Evolutionary conservation across 2,113 vertebrate species (phyloP), one percentile per base, ranked within the genome.

Genomic region (Himantopus leucocephalus): DNA sequence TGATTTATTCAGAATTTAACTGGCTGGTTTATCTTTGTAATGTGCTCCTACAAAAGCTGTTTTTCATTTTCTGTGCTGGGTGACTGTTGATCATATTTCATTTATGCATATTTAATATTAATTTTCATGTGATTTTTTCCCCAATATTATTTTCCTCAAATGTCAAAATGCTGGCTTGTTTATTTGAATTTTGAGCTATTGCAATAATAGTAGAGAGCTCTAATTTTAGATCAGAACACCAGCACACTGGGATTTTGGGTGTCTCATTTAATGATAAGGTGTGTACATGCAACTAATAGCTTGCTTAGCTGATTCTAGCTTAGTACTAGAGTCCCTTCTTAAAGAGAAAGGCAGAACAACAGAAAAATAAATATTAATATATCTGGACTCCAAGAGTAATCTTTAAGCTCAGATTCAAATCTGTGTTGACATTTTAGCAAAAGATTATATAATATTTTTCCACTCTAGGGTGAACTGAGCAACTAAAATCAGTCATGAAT

Each of bases 1-100:
- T 94, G 94, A 97, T 97, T 97, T 97, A 97, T 97, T 91, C 94
- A 78, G 92, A 96, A 88, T 93, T 92, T 96, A 96, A 92, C 85
- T 56, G 75, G 14, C 45, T 92, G 72, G 32, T 67, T 91, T 94
- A 91, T 96, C 85, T 96, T 97, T 84, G 34, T 94, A 90, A 93
- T 94, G 53, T 90, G 48, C 41, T 91, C 91, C 76, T 96, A 94
- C 67, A 94, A 96, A 97, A 93, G 32, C 63, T 95, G 80, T 97
- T 96, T 96, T 95, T 97, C 80, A 96, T 95, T 85, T 96, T 95
- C 78, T 96, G 75, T 87, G 21, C 50, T 87, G 90, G 21, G 58
- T 97, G 91, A 91, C 70, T 94, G 76, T 90, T 97, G 92, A 95
- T 95, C 77, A 43, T 95, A 96, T 97, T 97, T 98, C 81, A 96